Evolutionary conservation across 2,888 invertebrate species (phyloP).

Genomic region (Nemotelus nigrinus): DNA sequence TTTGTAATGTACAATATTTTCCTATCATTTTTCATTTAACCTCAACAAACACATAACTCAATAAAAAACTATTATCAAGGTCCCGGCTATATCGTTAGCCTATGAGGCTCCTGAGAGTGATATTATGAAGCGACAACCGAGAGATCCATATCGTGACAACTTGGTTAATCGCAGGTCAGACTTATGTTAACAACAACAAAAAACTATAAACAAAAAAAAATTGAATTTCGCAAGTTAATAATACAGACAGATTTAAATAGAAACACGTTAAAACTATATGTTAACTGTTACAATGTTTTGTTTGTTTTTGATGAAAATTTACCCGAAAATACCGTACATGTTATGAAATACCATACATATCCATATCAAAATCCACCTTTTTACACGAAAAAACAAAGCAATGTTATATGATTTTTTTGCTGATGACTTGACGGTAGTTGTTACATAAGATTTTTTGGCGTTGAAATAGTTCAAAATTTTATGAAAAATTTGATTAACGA

Average conservation of each 20-base stretch:
- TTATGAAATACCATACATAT: background rate
- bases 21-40: background rate
- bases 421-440: conserved; percentile 52
- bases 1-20: background rate
- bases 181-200: conserved; percentile 49
- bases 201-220: conserved; percentile 50
- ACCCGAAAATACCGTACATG: conserved; percentile 4
- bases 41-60: conserved; percentile 21
- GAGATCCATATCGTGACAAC: conserved; percentile 98
- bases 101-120: conserved; percentile 99
- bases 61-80: conserved; percentile 69
- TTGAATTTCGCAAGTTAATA: conserved; percentile 40
- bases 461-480: background rate
- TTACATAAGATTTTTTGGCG: conserved; percentile 36
- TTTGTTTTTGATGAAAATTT: conserved; percentile 22
- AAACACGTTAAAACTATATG: conserved; percentile 4
- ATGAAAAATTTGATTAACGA: conserved; percentile 37
- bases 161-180: conserved; percentile 96
- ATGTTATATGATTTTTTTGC: conserved; percentile 26
- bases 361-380: background rate
- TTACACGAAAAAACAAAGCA: background rate
- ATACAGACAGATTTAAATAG: conserved; percentile 29
- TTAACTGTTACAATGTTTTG: conserved; percentile 32
- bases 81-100: conserved; percentile 98
- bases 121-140: conserved; percentile 98